Evolutionary conservation across 2,797 vertebrate genomes (phyloP).

Genomic region (Neosilurus mollespiculum): DNA sequence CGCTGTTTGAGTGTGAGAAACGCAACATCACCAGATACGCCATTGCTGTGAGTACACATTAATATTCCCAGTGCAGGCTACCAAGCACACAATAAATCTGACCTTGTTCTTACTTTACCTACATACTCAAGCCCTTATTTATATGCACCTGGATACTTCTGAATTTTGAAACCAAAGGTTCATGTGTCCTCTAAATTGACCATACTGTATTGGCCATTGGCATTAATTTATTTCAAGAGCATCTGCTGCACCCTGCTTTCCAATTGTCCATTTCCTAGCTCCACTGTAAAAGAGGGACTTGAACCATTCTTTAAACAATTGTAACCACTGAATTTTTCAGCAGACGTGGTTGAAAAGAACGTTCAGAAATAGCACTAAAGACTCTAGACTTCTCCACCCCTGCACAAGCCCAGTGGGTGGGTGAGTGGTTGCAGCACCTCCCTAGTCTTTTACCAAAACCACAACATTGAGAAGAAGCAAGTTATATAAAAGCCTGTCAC

Average conservation of each 20-base stretch:
- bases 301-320: slow-evolving; percentile 51
- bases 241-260: slow-evolving; percentile 39
- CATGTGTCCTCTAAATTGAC: slow-evolving; percentile 34
- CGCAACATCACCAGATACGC: slow-evolving; percentile 90
- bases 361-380: slow-evolving; percentile 38
- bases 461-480: slow-evolving; percentile 52
- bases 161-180: neutral
- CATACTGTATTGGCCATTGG: slow-evolving; percentile 38
- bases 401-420: slow-evolving; percentile 30
- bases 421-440: slow-evolving; percentile 46
- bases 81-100: neutral
- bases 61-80: neutral
- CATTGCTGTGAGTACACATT: slow-evolving; percentile 82
- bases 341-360: slow-evolving; percentile 42
- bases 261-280: slow-evolving; percentile 35
- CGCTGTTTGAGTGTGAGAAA: slow-evolving; percentile 80
- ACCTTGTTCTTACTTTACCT: slow-evolving; percentile 1
- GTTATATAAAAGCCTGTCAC: neutral
- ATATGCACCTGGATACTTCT: neutral
- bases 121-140: neutral
- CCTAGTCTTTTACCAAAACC: slow-evolving; percentile 58
- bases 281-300: slow-evolving; percentile 30
- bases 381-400: slow-evolving; percentile 30
- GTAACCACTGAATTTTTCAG: slow-evolving; percentile 42
- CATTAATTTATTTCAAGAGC: slow-evolving; percentile 43